Evolutionary conservation across 2,888 invertebrate genomes (phyloP).

Genomic region (Xanthorhoe spadicearia): DNA sequence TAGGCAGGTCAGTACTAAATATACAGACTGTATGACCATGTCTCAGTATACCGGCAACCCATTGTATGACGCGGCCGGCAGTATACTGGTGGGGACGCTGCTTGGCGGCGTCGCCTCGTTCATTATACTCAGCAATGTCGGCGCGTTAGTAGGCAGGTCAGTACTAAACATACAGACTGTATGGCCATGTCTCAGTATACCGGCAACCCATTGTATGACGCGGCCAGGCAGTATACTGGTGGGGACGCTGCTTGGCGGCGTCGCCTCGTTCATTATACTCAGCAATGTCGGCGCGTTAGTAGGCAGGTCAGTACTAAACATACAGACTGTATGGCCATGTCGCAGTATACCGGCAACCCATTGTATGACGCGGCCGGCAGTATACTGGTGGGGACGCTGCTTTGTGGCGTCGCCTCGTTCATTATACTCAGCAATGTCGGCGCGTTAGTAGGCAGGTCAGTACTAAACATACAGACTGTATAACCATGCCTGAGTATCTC

Average conservation of each 20-base stretch:
- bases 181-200: slow-evolving; percentile 49
- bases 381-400: slow-evolving; percentile 90
- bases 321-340: no score
- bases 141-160: slow-evolving; percentile 95
- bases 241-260: slow-evolving; percentile 91
- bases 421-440: slow-evolving; percentile 98
- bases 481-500: no score
- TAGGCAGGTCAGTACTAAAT: slow-evolving; percentile 88
- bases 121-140: slow-evolving; percentile 97
- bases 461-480: no score
- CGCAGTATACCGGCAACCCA: slow-evolving; percentile 85
- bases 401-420: slow-evolving; percentile 95
- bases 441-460: slow-evolving; percentile 94
- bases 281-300: slow-evolving; percentile 97
- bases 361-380: slow-evolving; percentile 97
- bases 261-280: slow-evolving; percentile 97
- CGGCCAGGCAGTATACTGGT: slow-evolving; percentile 94
- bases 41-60: slow-evolving; percentile 85
- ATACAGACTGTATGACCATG: no score
- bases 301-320: slow-evolving; percentile 86
- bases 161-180: no score
- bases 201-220: slow-evolving; percentile 93
- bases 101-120: slow-evolving; percentile 95
- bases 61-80: slow-evolving; percentile 95
- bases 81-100: slow-evolving; percentile 91